Percentiles rank a stretch among this genome's conserved stretches.
These are phyloP conservation scores for Dromiciops gliroides DNA, from an alignment of 2,113 vertebrate genomes.

Conservation along the genomic window DNA sequence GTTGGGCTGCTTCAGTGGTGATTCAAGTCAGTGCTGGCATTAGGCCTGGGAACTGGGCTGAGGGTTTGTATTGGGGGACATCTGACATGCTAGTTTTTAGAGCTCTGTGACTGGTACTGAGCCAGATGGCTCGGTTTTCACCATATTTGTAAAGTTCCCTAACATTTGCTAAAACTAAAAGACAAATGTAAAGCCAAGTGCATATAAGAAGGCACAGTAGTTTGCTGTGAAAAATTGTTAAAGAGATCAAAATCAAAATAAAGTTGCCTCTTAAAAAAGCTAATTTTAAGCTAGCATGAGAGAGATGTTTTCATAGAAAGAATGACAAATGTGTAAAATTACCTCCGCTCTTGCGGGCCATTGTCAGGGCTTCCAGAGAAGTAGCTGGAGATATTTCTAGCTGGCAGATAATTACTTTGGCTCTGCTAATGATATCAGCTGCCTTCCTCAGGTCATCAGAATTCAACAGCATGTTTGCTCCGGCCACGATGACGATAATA, in stretches of 20 bases:
- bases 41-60: slow-evolving; percentile 32
- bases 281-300: slow-evolving; percentile 63
- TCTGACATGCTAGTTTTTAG: slow-evolving; percentile 43
- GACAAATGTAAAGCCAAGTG: slow-evolving; percentile 49
- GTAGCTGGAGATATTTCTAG: slow-evolving; percentile 91
- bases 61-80: slow-evolving; percentile 42
- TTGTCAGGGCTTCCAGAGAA: slow-evolving; percentile 90
- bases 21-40: neutral
- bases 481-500: slow-evolving; percentile 95
- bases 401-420: slow-evolving; percentile 95
- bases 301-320: slow-evolving; percentile 59
- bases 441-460: slow-evolving; percentile 88
- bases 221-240: slow-evolving; percentile 57
- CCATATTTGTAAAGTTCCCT: slow-evolving; percentile 58
- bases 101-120: neutral
- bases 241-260: slow-evolving; percentile 49
- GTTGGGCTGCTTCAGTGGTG: slow-evolving; percentile 13
- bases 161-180: slow-evolving; percentile 54
- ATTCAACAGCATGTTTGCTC: slow-evolving; percentile 93
- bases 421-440: slow-evolving; percentile 84
- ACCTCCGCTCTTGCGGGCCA: slow-evolving; percentile 91
- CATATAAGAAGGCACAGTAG: slow-evolving; percentile 55
- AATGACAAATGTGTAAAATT: slow-evolving; percentile 72
- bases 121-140: slow-evolving; percentile 39
- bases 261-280: slow-evolving; percentile 57